Evolutionary conservation across 1,140 invertebrate genomes (phyloP).

Genomic region (Andrena cerasifolii): DNA sequence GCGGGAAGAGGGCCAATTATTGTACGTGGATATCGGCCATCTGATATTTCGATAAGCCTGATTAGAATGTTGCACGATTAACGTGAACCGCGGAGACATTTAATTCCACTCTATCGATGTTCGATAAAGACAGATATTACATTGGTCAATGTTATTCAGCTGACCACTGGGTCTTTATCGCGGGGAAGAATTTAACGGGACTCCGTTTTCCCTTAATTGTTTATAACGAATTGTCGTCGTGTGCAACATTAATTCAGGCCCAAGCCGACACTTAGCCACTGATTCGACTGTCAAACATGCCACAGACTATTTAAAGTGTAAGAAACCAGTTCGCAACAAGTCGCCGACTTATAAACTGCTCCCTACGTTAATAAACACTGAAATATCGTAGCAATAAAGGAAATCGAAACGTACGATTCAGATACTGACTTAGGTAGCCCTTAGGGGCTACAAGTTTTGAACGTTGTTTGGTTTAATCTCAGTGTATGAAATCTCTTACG

Average conservation of each 20-base stretch:
- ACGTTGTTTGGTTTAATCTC: not conserved
- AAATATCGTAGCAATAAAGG: not conserved
- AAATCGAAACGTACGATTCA: slow-evolving; percentile 1
- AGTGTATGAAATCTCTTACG: not conserved
- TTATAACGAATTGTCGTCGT: not conserved
- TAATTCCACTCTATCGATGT: slow-evolving; percentile 54
- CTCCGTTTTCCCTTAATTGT: not conserved
- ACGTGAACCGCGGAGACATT: slow-evolving; percentile 46
- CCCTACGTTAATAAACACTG: slow-evolving; percentile 26
- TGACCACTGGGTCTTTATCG: not conserved
- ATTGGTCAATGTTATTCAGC: slow-evolving; percentile 18
- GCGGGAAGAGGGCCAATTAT: slow-evolving; percentile 67
- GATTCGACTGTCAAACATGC: not conserved
- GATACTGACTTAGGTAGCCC: slow-evolving; percentile 1
- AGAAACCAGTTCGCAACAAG: slow-evolving; percentile 11
- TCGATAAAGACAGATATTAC: slow-evolving; percentile 54
- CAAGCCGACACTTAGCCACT: not conserved
- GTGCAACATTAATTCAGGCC: not conserved
- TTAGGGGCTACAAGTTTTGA: no score
- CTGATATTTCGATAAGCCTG: slow-evolving; percentile 69
- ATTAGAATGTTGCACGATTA: slow-evolving; percentile 67
- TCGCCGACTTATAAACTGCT: slow-evolving; percentile 5
- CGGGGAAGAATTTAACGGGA: not conserved
- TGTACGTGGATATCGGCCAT: slow-evolving; percentile 62
- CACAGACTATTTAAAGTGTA: not conserved